Percentiles rank a stretch among this genome's conserved stretches.
Conservation (phyloP, 2,888 invertebrate species). For the Macaria notata region DNA sequence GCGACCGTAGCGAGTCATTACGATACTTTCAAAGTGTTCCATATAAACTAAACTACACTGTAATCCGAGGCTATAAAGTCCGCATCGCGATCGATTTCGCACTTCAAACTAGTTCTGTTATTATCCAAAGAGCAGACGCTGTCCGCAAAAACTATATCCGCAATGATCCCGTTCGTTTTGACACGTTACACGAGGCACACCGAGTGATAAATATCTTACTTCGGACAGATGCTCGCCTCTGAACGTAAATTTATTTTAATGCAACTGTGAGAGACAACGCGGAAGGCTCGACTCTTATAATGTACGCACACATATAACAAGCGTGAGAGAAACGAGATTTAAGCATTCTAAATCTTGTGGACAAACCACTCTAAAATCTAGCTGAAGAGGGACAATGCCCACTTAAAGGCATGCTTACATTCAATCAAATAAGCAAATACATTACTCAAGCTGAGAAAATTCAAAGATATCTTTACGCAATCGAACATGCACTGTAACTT, state of each 20-base stretch:
- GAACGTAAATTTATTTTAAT: slow-evolving; percentile 54
- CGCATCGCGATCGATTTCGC: slow-evolving; percentile 46
- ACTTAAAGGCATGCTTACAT: slow-evolving; percentile 55
- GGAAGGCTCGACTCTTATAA: slow-evolving; percentile 50
- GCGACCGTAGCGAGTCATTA: slow-evolving; percentile 79
- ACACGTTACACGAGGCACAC: slow-evolving; percentile 65
- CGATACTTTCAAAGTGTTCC: slow-evolving; percentile 70
- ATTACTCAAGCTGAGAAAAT: slow-evolving; percentile 49
- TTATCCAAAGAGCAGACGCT: slow-evolving; percentile 41
- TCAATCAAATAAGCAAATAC: slow-evolving; percentile 63
- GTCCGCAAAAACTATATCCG: slow-evolving; percentile 64
- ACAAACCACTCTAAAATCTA: slow-evolving; percentile 61
- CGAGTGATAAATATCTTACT: slow-evolving; percentile 71
- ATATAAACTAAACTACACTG: slow-evolving; percentile 60
- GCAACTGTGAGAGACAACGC: slow-evolving; percentile 54
- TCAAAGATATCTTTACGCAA: slow-evolving; percentile 35
- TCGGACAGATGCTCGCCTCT: slow-evolving; percentile 55
- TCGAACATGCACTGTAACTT: slow-evolving; percentile 39
- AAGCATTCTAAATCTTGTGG: slow-evolving; percentile 60
- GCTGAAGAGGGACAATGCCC: slow-evolving; percentile 51
- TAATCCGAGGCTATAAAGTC: slow-evolving; percentile 60
- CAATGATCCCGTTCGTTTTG: slow-evolving; percentile 69
- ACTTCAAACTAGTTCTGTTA: slow-evolving; percentile 46
- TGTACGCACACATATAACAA: slow-evolving; percentile 40
- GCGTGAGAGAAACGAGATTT: slow-evolving; percentile 60